Evolutionary conservation across 2,888 invertebrate genomes (phyloP).

Genomic region (Automeris io): DNA sequence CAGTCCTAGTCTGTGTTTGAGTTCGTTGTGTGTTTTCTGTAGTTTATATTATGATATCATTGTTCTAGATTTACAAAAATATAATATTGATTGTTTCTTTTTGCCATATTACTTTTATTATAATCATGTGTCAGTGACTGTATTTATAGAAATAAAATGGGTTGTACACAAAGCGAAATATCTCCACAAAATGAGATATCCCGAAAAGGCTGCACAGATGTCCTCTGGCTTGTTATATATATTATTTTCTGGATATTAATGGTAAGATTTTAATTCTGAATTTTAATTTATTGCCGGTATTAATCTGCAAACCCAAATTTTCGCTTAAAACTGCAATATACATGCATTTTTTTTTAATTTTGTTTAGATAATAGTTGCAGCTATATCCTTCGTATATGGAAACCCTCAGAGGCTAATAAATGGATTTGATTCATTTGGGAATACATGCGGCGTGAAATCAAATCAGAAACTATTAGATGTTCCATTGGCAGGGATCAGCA

Average conservation of each 20-base stretch:
- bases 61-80: too few species aligned
- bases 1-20: too few species aligned
- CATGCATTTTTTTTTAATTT: conserved; percentile 13
- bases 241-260: conserved; percentile 89
- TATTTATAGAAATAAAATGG: too few species aligned
- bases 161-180: conserved; percentile 81
- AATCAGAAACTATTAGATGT: conserved; percentile 86
- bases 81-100: too few species aligned
- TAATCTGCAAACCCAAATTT: neutral
- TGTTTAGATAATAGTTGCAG: conserved; percentile 86
- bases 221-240: conserved; percentile 87
- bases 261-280: conserved; percentile 75
- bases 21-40: too few species aligned
- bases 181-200: conserved; percentile 78
- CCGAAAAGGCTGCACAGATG: conserved; percentile 87
- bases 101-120: too few species aligned
- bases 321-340: neutral
- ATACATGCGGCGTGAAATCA: conserved; percentile 90
- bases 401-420: conserved; percentile 90
- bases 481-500: conserved; percentile 88
- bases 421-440: conserved; percentile 96
- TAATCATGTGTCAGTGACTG: too few species aligned
- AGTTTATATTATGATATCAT: too few species aligned
- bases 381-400: conserved; percentile 92
- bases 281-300: too few species aligned